Percentiles rank a stretch among this genome's conserved stretches.
phyloP scores from a whole-genome alignment of 2,113 vertebrate species.

The Asarcornis scutulata region DNA sequence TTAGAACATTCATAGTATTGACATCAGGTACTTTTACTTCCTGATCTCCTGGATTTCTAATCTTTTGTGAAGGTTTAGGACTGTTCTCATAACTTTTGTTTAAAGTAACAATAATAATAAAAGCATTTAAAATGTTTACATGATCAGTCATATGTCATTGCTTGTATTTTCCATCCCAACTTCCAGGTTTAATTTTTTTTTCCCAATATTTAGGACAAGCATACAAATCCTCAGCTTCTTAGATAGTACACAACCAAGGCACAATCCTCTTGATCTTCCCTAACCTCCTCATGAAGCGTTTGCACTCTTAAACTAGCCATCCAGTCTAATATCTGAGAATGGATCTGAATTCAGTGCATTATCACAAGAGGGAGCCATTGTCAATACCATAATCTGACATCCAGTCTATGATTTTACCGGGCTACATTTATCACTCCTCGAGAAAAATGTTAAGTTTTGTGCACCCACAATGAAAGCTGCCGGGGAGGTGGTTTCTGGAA shows the following conservation, averaged over 20 bases:
- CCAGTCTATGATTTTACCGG: not conserved
- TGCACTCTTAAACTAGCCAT: not conserved
- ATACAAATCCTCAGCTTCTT: not conserved
- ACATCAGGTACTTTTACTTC: not conserved
- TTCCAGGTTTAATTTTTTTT: not conserved
- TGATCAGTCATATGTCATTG: not conserved
- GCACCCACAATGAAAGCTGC: not conserved
- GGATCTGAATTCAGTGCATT: not conserved
- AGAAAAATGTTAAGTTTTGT: not conserved
- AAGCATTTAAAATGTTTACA: not conserved
- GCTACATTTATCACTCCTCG: not conserved
- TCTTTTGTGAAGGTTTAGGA: not conserved
- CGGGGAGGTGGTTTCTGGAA: not conserved
- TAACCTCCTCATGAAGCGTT: not conserved
- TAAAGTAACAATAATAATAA: not conserved
- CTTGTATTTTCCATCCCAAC: not conserved
- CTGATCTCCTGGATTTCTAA: not conserved
- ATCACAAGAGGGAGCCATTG: conserved; percentile 58
- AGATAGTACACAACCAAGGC: not conserved
- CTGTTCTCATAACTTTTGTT: not conserved
- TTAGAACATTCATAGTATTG: not conserved
- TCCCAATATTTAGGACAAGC: not conserved
- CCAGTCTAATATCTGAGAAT: not conserved
- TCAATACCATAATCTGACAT: not conserved
- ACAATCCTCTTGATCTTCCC: not conserved